These are phyloP conservation scores for Eurytoma adleriae DNA, from an alignment of 2,888 invertebrate genomes.

Conservation along the genomic window DNA sequence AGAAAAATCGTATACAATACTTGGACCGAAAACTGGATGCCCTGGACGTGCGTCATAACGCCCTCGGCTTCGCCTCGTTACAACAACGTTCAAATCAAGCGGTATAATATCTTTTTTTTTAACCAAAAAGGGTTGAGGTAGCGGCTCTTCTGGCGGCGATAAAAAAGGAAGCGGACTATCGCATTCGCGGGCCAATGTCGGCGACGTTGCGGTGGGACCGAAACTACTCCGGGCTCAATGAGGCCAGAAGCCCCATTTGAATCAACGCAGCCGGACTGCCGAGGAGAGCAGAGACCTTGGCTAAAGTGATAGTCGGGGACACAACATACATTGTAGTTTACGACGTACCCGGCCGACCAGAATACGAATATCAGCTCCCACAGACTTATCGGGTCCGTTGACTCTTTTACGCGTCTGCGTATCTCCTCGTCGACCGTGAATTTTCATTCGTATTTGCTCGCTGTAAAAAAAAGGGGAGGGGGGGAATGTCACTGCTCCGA, in stretches of 20 bases:
- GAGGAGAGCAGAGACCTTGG: constrained; percentile 33
- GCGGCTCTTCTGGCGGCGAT: neutral
- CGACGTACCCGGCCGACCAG: constrained; percentile 4
- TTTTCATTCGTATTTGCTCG: neutral
- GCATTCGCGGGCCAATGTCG: constrained; percentile 12
- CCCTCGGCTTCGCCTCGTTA: too few relatives aligned
- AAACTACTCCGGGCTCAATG: constrained; percentile 1
- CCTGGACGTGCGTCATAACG: too few relatives aligned
- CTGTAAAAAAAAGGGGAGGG: too few relatives aligned
- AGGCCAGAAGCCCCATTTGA: constrained; percentile 31
- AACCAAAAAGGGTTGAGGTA: neutral
- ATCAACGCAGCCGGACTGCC: constrained; percentile 7
- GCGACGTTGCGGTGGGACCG: constrained; percentile 2
- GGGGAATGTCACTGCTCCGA: too few relatives aligned
- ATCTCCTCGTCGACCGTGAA: neutral
- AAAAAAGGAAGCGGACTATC: neutral
- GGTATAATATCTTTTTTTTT: too few relatives aligned
- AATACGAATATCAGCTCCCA: constrained; percentile 29
- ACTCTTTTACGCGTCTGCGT: neutral
- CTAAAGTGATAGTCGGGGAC: constrained; percentile 38
- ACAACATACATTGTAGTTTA: constrained; percentile 42
- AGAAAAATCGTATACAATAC: too few relatives aligned
- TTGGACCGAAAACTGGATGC: too few relatives aligned
- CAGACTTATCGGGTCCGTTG: constrained; percentile 4
- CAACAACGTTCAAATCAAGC: neutral